phyloP scores from a whole-genome alignment of 1,140 invertebrate species.

The Cepaea nemoralis region DNA sequence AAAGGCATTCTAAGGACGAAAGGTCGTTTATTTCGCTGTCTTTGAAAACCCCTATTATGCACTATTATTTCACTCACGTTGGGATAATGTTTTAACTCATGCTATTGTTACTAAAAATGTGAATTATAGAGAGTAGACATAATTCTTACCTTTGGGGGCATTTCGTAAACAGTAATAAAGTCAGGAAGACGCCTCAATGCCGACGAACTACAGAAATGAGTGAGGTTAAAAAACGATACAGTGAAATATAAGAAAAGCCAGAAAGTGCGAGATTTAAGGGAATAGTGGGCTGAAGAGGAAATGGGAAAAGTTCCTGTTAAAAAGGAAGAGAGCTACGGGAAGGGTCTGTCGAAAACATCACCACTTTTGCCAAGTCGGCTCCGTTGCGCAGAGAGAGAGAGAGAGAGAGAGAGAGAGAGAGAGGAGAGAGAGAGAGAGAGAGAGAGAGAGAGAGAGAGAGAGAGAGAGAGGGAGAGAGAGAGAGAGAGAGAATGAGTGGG shows the following conservation, averaged over 20 bases:
- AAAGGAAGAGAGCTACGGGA: neutral
- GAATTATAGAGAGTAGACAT: neutral
- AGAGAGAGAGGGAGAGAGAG: constrained; percentile 2
- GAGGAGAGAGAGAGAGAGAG: too few species aligned
- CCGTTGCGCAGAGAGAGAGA: too few species aligned
- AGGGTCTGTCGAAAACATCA: neutral
- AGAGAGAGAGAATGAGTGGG: neutral
- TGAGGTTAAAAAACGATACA: neutral
- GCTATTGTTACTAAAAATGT: neutral
- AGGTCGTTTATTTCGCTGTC: too few species aligned
- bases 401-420: too few species aligned
- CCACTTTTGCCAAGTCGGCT: neutral
- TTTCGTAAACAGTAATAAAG: too few species aligned
- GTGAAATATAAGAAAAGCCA: neutral
- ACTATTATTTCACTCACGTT: too few species aligned
- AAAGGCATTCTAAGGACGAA: too few species aligned
- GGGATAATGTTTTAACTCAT: too few species aligned
- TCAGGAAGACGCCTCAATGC: neutral
- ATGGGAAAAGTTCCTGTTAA: neutral
- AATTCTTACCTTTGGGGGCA: neutral
- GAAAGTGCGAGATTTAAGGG: neutral
- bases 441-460: constrained; percentile 10
- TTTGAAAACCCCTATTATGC: too few species aligned
- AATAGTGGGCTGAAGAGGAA: neutral
- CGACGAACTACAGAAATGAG: neutral